Percentiles rank a stretch among this genome's conserved stretches.
Evolutionary conservation across 92 coral and sea anemone genomes (phyloP).

Genomic region (Metridium senile): DNA sequence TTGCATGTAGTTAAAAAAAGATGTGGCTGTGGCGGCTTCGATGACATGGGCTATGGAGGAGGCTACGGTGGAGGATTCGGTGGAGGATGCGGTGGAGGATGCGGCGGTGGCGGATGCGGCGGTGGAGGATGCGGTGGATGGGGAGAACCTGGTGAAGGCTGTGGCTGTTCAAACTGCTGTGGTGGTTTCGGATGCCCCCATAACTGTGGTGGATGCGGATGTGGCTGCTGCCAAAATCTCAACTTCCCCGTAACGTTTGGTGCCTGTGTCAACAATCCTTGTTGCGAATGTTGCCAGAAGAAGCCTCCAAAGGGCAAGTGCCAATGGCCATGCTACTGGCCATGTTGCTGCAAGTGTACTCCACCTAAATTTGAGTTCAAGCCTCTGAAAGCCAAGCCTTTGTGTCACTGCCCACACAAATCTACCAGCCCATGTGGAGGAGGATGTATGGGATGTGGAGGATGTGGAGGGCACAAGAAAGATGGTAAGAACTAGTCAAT

Average conservation of each 20-base stretch:
- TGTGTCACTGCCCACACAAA: conserved; percentile 79
- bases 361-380: conserved; percentile 87
- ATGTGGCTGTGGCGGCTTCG: conserved; percentile 63
- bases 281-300: conserved; percentile 82
- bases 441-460: conserved; percentile 56
- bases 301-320: conserved; percentile 89
- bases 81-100: conserved; percentile 54
- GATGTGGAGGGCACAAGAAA: conserved; percentile 52
- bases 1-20: conserved; percentile 59
- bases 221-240: conserved; percentile 81
- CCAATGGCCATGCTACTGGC: conserved; percentile 98
- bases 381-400: conserved; percentile 85
- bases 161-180: conserved; percentile 80
- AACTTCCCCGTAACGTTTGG: conserved; percentile 82
- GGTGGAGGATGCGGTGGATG: conserved; percentile 53
- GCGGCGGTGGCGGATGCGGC: conserved; percentile 70
- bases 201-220: conserved; percentile 77
- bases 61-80: conserved; percentile 63
- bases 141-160: conserved; percentile 68
- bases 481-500: not conserved
- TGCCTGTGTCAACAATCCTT: conserved; percentile 81
- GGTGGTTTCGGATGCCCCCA: conserved; percentile 83
- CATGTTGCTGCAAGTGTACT: conserved; percentile 92
- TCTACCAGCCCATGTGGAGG: conserved; percentile 45
- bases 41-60: conserved; percentile 56